Evolutionary conservation across 2,113 vertebrate species (phyloP).

Genomic region (Rousettus leschenaultii): DNA sequence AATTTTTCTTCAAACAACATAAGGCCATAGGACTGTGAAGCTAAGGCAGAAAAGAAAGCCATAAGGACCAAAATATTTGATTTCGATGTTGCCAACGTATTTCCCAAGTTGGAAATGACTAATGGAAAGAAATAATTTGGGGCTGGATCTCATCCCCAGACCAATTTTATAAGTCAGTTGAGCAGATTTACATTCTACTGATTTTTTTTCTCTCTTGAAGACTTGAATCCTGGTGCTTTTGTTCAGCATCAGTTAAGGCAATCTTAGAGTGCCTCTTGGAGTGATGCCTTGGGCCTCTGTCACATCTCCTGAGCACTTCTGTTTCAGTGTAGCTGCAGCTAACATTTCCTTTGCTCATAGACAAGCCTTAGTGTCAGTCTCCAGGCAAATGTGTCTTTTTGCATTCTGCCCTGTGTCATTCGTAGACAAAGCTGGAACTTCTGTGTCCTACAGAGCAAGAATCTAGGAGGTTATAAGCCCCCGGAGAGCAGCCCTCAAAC

Average conservation of each 20-base stretch:
- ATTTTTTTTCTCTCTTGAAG: background rate
- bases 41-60: background rate
- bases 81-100: background rate
- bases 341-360: background rate
- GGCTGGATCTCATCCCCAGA: background rate
- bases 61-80: background rate
- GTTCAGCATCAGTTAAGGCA: background rate
- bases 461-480: background rate
- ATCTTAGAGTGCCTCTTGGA: too few species aligned
- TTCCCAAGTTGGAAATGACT: background rate
- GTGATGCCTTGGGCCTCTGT: background rate
- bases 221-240: background rate
- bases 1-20: background rate
- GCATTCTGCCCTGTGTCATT: background rate
- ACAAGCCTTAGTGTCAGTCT: background rate
- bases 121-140: background rate
- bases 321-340: background rate
- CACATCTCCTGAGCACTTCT: background rate
- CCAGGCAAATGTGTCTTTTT: background rate
- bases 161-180: background rate
- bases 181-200: background rate
- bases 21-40: background rate
- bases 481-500: background rate
- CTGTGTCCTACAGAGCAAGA: background rate
- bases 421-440: background rate